Evolutionary conservation across 2,888 invertebrate genomes (phyloP).

Genomic region (Microplitis deprimator): DNA sequence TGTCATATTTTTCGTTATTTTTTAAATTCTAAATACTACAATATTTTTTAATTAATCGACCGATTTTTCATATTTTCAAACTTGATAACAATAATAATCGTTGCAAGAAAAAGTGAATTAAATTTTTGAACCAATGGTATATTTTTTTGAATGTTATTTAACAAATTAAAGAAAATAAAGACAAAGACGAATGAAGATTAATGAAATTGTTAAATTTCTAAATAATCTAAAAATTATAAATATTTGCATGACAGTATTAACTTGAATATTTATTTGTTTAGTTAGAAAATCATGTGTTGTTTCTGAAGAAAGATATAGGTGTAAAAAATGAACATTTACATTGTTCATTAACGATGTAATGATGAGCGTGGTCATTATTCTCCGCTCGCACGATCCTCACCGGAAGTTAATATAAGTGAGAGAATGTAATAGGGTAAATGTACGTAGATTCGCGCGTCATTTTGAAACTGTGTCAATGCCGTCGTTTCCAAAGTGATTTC

Average conservation of each 20-base stretch:
- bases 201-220: not conserved
- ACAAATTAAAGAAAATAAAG: too few relatives aligned
- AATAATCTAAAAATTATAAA: not conserved
- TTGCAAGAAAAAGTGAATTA: too few relatives aligned
- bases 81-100: too few relatives aligned
- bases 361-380: constrained; percentile 30
- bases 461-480: constrained; percentile 63
- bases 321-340: constrained; percentile 38
- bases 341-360: constrained; percentile 42
- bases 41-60: too few relatives aligned
- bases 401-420: constrained; percentile 25
- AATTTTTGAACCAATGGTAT: too few relatives aligned
- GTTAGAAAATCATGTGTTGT: not conserved
- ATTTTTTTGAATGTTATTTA: too few relatives aligned
- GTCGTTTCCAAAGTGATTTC: constrained; percentile 44
- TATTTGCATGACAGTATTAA: not conserved
- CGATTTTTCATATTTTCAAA: too few relatives aligned
- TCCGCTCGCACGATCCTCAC: constrained; percentile 25
- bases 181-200: too few relatives aligned
- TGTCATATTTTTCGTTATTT: too few relatives aligned
- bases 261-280: not conserved
- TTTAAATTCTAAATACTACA: too few relatives aligned
- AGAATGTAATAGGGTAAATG: constrained; percentile 7
- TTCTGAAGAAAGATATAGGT: constrained; percentile 9
- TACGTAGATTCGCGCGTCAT: constrained; percentile 48